Percentiles rank a stretch among this genome's conserved stretches.
phyloP scores from a whole-genome alignment of 2,797 vertebrate genomes.

The Aeoliscus strigatus region DNA sequence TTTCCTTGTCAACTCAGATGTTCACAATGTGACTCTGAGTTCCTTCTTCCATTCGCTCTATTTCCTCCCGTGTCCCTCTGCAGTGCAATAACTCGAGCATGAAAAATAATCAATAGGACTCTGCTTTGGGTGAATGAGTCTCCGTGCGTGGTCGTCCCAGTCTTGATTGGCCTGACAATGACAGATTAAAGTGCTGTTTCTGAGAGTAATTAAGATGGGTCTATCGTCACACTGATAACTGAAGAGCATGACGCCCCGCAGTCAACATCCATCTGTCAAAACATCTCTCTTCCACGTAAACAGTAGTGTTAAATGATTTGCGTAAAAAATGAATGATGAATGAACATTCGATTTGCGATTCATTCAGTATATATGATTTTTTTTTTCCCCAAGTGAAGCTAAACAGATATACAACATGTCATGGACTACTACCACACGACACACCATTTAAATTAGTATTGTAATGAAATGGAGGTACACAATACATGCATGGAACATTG shows the following conservation, averaged over 20 bases:
- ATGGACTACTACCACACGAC: too few relatives aligned
- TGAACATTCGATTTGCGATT: too few relatives aligned
- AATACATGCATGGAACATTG: too few relatives aligned
- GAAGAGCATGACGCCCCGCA: slow-evolving; percentile 50
- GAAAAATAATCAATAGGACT: slow-evolving; percentile 72
- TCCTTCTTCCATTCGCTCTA: slow-evolving; percentile 71
- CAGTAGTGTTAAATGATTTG: too few relatives aligned
- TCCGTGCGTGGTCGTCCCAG: slow-evolving; percentile 66
- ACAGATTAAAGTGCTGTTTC: slow-evolving; percentile 67
- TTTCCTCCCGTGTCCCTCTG: slow-evolving; percentile 62
- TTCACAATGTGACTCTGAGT: slow-evolving; percentile 76
- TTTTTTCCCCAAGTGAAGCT: too few relatives aligned
- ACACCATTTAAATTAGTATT: too few relatives aligned
- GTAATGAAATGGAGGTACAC: too few relatives aligned
- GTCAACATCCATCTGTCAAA: slow-evolving; percentile 51
- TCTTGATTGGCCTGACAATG: slow-evolving; percentile 70
- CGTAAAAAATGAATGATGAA: too few relatives aligned
- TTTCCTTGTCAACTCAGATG: slow-evolving; percentile 72
- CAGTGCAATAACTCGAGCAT: slow-evolving; percentile 66
- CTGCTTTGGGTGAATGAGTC: slow-evolving; percentile 72
- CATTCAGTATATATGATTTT: too few relatives aligned
- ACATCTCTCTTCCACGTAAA: slow-evolving; percentile 45
- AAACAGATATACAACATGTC: too few relatives aligned
- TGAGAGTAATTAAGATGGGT: slow-evolving; percentile 77
- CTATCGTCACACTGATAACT: slow-evolving; percentile 67